A percentile compares a stretch with the other conserved stretches of the same genome.
Conservation (phyloP, 1,140 invertebrate genomes). For the Megalopta genalis region DNA sequence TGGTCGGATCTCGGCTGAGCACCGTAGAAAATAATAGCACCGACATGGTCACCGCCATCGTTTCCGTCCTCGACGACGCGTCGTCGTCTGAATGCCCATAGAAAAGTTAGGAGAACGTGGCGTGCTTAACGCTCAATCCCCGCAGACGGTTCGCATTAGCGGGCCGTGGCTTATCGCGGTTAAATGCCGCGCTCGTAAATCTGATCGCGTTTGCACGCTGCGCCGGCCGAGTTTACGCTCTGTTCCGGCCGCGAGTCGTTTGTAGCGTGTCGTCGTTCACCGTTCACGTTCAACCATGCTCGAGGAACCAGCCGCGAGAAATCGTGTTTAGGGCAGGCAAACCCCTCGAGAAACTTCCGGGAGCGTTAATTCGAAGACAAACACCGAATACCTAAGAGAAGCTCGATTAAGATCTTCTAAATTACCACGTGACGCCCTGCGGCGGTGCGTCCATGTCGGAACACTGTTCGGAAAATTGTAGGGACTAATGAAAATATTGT, state of each 20-base stretch:
- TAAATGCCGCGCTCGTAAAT: conserved; percentile 50
- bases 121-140: conserved; percentile 29
- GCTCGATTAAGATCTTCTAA: not conserved
- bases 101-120: conserved; percentile 22
- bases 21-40: not conserved
- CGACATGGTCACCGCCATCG: not conserved
- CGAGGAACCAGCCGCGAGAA: conserved; percentile 12
- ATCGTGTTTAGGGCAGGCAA: conserved; percentile 5
- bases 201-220: conserved; percentile 55
- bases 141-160: conserved; percentile 42
- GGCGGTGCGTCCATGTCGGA: no score
- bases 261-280: not conserved
- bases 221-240: conserved; percentile 39
- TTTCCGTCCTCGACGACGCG: not conserved
- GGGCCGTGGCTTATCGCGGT: conserved; percentile 52
- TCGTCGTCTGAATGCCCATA: not conserved
- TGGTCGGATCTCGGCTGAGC: no score
- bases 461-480: no score
- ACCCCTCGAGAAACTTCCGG: not conserved
- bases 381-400: not conserved
- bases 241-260: conserved; percentile 20
- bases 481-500: no score
- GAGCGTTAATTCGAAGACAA: not conserved
- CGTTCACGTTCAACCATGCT: no score
- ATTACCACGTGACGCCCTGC: no score